These are phyloP conservation scores for human DNA, from an alignment of 2,113 vertebrate genomes.

Conservation along the genomic window DNA sequence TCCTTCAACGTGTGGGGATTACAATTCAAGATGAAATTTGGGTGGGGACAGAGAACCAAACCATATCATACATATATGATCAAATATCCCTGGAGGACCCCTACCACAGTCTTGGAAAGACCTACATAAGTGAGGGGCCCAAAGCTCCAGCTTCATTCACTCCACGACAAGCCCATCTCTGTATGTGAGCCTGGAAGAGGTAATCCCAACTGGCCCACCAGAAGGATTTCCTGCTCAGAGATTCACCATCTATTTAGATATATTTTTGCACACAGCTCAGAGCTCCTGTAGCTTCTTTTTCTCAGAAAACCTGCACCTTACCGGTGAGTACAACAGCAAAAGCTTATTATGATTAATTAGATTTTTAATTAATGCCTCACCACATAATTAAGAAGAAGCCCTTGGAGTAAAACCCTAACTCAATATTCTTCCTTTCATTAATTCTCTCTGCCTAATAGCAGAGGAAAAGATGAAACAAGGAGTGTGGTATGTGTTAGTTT, in stretches of 20 bases:
- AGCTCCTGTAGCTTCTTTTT: neutral
- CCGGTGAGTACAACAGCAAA: neutral
- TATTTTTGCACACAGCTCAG: neutral
- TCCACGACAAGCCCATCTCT: neutral
- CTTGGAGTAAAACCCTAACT: constrained; percentile 64
- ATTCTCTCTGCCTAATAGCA: constrained; percentile 26
- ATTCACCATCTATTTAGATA: neutral
- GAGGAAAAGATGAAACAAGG: neutral
- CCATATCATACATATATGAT: too few relatives aligned
- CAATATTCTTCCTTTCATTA: constrained; percentile 61
- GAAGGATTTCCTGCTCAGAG: neutral
- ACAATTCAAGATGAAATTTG: too few relatives aligned
- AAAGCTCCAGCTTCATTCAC: neutral
- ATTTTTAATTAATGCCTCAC: constrained; percentile 67
- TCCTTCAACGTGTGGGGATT: too few relatives aligned
- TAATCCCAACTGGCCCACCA: neutral
- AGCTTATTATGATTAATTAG: constrained; percentile 65
- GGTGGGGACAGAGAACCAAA: too few relatives aligned
- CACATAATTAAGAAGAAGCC: constrained; percentile 71
- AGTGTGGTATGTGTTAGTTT: neutral
- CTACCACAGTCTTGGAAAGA: neutral
- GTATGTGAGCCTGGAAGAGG: neutral
- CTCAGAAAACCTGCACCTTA: constrained; percentile 30
- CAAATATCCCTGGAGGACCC: neutral
- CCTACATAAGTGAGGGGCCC: neutral